phyloP scores from a whole-genome alignment of 2,797 vertebrate species.

The Malurus splendens region DNA sequence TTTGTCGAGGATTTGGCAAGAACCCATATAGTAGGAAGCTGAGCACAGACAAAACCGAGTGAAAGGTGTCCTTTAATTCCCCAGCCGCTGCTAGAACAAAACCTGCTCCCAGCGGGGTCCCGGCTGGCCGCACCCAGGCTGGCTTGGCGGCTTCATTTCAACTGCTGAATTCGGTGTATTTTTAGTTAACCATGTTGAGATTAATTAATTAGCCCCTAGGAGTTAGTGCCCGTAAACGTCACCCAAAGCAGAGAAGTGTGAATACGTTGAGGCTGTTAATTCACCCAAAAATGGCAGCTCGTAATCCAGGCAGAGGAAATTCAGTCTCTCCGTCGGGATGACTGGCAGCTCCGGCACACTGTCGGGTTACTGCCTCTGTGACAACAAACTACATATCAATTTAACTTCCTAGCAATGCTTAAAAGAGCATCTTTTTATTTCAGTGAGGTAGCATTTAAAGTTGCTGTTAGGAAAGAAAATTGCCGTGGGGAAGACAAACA shows the following conservation, averaged over 20 bases:
- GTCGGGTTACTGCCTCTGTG: conserved; percentile 43
- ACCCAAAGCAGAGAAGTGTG: conserved; percentile 72
- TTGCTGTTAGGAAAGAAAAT: conserved; percentile 41
- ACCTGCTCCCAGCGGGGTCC: conserved; percentile 48
- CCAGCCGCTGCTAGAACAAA: conserved; percentile 67
- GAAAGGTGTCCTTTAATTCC: conserved; percentile 73
- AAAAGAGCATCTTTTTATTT: conserved; percentile 62
- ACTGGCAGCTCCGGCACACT: conserved; percentile 46
- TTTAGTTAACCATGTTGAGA: conserved; percentile 73
- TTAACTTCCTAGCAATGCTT: conserved; percentile 59
- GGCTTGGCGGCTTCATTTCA: conserved; percentile 58
- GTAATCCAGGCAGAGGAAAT: conserved; percentile 65
- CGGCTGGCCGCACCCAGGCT: conserved; percentile 59
- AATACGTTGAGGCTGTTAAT: conserved; percentile 72
- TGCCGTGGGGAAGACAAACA: conserved; percentile 53
- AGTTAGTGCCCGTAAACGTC: conserved; percentile 72
- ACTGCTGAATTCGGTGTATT: conserved; percentile 60
- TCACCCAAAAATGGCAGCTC: conserved; percentile 71
- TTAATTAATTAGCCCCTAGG: conserved; percentile 79
- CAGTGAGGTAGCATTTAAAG: conserved; percentile 51
- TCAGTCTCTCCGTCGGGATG: conserved; percentile 61
- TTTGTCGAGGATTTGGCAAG: conserved; percentile 60
- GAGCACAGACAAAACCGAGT: conserved; percentile 62
- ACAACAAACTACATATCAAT: conserved; percentile 51
- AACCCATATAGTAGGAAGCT: conserved; percentile 68